Evolutionary conservation across 2,113 vertebrate species (phyloP).

Genomic region (Chloroceryle aenea): DNA sequence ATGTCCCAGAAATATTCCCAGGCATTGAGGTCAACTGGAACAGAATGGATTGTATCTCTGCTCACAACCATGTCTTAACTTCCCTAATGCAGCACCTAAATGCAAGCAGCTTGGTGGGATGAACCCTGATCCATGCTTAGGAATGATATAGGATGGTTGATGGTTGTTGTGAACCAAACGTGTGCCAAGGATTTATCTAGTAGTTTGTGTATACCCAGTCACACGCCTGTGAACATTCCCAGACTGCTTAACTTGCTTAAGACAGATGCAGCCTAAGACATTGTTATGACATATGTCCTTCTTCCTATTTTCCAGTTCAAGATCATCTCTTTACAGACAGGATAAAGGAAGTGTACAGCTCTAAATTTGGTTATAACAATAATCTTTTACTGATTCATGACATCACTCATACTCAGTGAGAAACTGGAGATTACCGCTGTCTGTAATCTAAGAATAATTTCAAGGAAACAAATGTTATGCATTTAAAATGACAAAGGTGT

Average conservation of each 20-base stretch:
- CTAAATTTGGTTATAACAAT: background rate
- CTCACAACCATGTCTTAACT: background rate
- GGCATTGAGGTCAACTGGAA: background rate
- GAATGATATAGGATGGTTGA: slow-evolving; percentile 34
- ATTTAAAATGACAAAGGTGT: background rate
- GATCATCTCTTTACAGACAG: background rate
- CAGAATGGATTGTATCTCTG: background rate
- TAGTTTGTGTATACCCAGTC: background rate
- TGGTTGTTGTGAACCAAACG: background rate
- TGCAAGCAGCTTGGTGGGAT: background rate
- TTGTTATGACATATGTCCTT: background rate
- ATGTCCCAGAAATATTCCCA: background rate
- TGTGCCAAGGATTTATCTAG: background rate
- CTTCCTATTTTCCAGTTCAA: background rate
- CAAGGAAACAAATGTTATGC: background rate
- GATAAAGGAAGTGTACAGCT: background rate
- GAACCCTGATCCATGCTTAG: background rate
- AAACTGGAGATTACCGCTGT: background rate
- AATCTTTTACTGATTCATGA: background rate
- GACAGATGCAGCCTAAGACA: background rate
- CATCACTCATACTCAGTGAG: background rate
- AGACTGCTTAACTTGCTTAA: background rate
- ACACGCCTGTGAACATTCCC: rapidly evolving
- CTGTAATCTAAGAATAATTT: background rate
- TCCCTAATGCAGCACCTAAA: background rate